A percentile compares a stretch with the other conserved stretches of the same genome.
Conservation (phyloP, 2,888 invertebrate genomes). For the Sphaerophoria rueppellii region DNA sequence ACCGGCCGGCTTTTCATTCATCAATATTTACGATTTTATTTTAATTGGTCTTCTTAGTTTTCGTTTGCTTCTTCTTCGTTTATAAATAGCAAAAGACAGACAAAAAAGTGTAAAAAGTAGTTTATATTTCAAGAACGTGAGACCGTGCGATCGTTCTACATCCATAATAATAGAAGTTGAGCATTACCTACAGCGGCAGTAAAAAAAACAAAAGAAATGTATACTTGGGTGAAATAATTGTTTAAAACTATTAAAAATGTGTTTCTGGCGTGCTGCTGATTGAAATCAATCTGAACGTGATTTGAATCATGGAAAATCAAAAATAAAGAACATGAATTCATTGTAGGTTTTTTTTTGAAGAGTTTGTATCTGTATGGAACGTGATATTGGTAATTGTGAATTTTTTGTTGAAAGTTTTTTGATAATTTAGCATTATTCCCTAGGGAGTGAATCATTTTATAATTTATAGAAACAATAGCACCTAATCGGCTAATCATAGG, state of each 20-base stretch:
- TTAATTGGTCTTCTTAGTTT: conserved; percentile 5
- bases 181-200: conserved; percentile 4
- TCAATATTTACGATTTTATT: conserved; percentile 6
- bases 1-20: conserved; percentile 33
- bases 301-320: conserved; percentile 6
- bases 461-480: too few relatives aligned
- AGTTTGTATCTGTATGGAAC: neutral
- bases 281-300: neutral
- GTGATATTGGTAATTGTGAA: too few relatives aligned
- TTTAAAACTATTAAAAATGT: conserved; percentile 9
- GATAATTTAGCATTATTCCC: too few relatives aligned
- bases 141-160: conserved; percentile 17
- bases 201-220: conserved; percentile 8
- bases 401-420: too few relatives aligned
- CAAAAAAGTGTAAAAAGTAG: conserved; percentile 5
- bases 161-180: neutral
- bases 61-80: too few relatives aligned
- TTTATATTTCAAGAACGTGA: neutral
- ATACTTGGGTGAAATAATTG: neutral
- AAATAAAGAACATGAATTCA: neutral
- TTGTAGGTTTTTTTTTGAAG: too few relatives aligned
- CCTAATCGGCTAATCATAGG: too few relatives aligned
- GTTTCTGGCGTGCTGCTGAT: conserved; percentile 13
- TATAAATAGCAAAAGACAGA: conserved; percentile 50
- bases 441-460: too few relatives aligned